Base-by-base conservation (phyloP, 2,888 invertebrate species). In the Eupithecia dodoneata region DNA sequence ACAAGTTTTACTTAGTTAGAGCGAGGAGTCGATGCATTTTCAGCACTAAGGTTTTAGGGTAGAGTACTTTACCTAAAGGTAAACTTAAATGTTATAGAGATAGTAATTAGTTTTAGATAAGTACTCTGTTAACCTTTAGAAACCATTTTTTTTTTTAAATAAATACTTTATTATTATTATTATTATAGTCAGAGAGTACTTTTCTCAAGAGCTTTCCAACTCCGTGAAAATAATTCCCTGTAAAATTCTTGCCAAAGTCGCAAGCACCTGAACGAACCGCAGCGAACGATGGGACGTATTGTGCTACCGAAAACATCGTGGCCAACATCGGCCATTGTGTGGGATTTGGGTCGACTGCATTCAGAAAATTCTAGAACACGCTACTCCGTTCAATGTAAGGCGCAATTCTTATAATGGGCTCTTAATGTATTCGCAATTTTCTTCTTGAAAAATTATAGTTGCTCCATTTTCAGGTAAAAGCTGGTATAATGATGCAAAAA, bases 261-360 rank as follows among this genome's bases (percentile, higher is more conserved):
- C 83, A 77, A 85, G 86, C 87, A 90, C 90, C 92, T 90, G 89
- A 87, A 87, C 87, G 88, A 90, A 89, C 89, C 88, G 85, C 86
- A 81, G 81, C 77, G 88, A 89, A 85, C 86, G 87, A 90, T 89
- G 89, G 87, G 83, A 85, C 83, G 90, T 87, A 90, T 91, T 92
- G 92, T 91, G 88, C 86, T 86, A 84, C 88, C 90, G 87, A 92
- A 92, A 91, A 91, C 89, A 91, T 89, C 88, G 88, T n/a, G 67
- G 67, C 67, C 67, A 69, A 69, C 67, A 69, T 44, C 67, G 63
- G 82, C 89, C 84, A 90, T 92, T 92, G 92, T 91, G 85, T 83
- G 76, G 83, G 84, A 92, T 92, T 87, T 90, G 87, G 92, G 92
- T 89, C 91, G 88, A 83, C 87, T 88, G 89, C 88, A 89, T 88